Conservation (phyloP, 2,113 vertebrate genomes). For the Pteruthius melanotis region DNA sequence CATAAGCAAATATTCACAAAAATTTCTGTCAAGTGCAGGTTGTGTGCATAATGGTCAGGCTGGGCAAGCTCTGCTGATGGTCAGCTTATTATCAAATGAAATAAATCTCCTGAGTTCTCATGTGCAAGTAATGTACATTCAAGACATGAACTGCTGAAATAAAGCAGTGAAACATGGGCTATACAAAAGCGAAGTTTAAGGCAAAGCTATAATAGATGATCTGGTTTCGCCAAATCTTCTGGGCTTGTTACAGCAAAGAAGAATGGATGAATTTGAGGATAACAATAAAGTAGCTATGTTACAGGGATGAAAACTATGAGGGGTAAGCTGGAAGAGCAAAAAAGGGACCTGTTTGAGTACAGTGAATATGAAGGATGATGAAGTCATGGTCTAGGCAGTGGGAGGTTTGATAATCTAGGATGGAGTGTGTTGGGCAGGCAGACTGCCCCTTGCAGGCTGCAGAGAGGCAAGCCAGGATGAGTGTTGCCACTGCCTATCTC, state of each 20-base stretch:
- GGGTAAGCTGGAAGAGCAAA: background rate
- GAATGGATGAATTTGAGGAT: background rate
- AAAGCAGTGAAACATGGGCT: background rate
- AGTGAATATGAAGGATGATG: background rate
- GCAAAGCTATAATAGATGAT: background rate
- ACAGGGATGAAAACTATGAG: background rate
- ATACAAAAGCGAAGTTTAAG: background rate
- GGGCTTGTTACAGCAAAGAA: background rate
- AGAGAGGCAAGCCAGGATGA: background rate
- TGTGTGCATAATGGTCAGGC: background rate
- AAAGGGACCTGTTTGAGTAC: background rate
- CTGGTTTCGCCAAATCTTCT: background rate
- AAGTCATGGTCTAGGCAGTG: background rate
- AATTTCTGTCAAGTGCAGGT: background rate
- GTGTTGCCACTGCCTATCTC: background rate
- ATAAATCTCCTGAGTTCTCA: background rate
- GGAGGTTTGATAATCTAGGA: background rate
- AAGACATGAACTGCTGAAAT: background rate
- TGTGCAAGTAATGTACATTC: background rate
- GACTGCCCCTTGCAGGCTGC: background rate
- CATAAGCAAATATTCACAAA: background rate
- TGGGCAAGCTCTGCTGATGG: background rate
- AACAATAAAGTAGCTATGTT: background rate
- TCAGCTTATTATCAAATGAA: background rate
- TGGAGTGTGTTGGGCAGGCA: background rate